These are phyloP conservation scores for Trachymyrmex cornetzi DNA, from an alignment of 1,140 invertebrate species.

Conservation along the genomic window DNA sequence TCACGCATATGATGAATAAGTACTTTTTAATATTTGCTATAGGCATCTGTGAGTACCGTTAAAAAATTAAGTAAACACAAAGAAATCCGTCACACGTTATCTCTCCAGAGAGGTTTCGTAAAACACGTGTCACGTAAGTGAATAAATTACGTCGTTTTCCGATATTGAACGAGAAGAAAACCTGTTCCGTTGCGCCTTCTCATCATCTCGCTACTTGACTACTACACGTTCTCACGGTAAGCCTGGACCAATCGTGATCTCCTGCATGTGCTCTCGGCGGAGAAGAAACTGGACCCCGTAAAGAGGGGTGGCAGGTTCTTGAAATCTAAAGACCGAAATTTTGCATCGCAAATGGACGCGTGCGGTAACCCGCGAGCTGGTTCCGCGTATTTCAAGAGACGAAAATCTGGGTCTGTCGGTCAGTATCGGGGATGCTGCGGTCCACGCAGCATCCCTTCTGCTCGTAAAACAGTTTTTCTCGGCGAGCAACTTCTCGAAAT, in stretches of 20 bases:
- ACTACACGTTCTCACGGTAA: conserved; percentile 82
- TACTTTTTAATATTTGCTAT: background rate
- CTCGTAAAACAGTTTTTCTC: conserved; percentile 71
- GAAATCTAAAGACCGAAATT: conserved; percentile 77
- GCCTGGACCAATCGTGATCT: conserved; percentile 74
- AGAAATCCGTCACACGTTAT: conserved; percentile 2
- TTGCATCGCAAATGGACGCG: conserved; percentile 71
- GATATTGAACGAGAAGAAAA: conserved; percentile 70
- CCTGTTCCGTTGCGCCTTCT: conserved; percentile 76
- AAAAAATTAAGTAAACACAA: conserved; percentile 29
- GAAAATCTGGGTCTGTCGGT: conserved; percentile 74
- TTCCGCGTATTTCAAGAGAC: conserved; percentile 77
- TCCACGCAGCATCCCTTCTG: conserved; percentile 78
- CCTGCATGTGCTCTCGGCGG: conserved; percentile 59
- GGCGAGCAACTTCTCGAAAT: conserved; percentile 50
- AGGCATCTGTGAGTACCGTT: background rate
- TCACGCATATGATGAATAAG: background rate
- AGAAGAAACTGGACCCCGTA: conserved; percentile 58
- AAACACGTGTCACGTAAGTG: conserved; percentile 7
- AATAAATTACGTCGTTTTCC: conserved; percentile 42
- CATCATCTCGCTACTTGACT: conserved; percentile 68
- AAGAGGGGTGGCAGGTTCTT: conserved; percentile 61
- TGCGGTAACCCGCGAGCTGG: conserved; percentile 76
- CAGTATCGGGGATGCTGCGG: conserved; percentile 83
- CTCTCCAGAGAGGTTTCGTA: background rate